Percentiles rank a stretch among this genome's conserved stretches.
phyloP scores from a whole-genome alignment of 2,797 vertebrate species.

The Ctenosaura bakeri region DNA sequence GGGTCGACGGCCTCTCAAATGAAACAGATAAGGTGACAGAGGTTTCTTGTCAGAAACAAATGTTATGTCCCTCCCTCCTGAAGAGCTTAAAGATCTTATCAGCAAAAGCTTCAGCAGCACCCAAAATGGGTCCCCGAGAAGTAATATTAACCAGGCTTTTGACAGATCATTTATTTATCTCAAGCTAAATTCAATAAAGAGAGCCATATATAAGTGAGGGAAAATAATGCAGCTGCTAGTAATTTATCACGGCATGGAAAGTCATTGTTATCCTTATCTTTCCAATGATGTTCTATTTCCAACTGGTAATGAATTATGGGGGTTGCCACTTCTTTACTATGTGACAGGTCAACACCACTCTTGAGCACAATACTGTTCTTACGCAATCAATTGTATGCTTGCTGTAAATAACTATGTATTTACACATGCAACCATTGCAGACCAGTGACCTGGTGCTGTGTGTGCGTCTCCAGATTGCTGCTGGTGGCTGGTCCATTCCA shows the following conservation, averaged over 20 bases:
- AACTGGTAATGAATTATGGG: constrained; percentile 87
- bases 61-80: constrained; percentile 83
- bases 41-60: constrained; percentile 86
- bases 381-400: constrained; percentile 72
- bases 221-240: constrained; percentile 89
- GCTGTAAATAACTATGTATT: constrained; percentile 61
- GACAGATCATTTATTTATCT: constrained; percentile 93
- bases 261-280: constrained; percentile 92
- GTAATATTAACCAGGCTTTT: constrained; percentile 88
- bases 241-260: constrained; percentile 91
- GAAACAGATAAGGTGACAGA: constrained; percentile 86
- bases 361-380: constrained; percentile 76
- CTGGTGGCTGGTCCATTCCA: constrained; percentile 39
- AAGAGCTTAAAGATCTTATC: constrained; percentile 86
- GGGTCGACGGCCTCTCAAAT: constrained; percentile 81
- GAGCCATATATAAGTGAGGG: constrained; percentile 90
- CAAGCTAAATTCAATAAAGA: constrained; percentile 93
- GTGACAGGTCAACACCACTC: constrained; percentile 76
- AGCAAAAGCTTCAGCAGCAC: constrained; percentile 80
- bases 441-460: constrained; percentile 57
- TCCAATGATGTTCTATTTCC: constrained; percentile 88
- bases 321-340: constrained; percentile 80
- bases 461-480: constrained; percentile 13
- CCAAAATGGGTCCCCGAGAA: constrained; percentile 84
- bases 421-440: constrained; percentile 65